A percentile compares a stretch with the other conserved stretches of the same genome.
These are phyloP conservation scores for Cataglyphis cursor DNA, from an alignment of 2,888 invertebrate genomes.

Conservation along the genomic window DNA sequence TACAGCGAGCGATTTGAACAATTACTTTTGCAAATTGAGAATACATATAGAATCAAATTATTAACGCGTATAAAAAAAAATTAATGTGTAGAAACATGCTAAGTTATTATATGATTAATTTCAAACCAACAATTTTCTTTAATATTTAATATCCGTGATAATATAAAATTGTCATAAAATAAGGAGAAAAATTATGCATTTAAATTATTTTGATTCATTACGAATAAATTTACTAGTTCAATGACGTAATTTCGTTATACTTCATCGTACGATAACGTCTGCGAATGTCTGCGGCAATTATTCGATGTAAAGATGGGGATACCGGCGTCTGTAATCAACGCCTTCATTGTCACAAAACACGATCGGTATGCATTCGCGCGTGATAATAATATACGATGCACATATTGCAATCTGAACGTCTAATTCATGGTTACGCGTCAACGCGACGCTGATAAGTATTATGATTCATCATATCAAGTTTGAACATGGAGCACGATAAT, in stretches of 20 bases:
- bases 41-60: background rate
- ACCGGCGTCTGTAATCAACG: slow-evolving; percentile 5
- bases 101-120: background rate
- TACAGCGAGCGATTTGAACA: background rate
- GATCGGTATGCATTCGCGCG: slow-evolving; percentile 16
- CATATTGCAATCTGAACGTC: slow-evolving; percentile 18
- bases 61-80: background rate
- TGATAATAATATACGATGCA: slow-evolving; percentile 37
- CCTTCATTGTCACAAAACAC: slow-evolving; percentile 1
- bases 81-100: background rate
- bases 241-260: background rate
- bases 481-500: background rate
- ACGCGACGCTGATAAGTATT: slow-evolving; percentile 25
- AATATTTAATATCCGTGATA: background rate
- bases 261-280: background rate
- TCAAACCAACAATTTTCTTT: background rate
- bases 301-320: slow-evolving; percentile 9
- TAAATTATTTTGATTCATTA: background rate
- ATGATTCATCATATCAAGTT: slow-evolving; percentile 21
- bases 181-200: background rate
- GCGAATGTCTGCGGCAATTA: background rate
- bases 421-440: slow-evolving; percentile 21
- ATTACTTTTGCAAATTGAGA: background rate
- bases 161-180: background rate
- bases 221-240: background rate